Percentiles rank a stretch among this genome's conserved stretches.
phyloP scores from a whole-genome alignment of 2,888 invertebrate species.

The Trypoxylon attenuatum region DNA sequence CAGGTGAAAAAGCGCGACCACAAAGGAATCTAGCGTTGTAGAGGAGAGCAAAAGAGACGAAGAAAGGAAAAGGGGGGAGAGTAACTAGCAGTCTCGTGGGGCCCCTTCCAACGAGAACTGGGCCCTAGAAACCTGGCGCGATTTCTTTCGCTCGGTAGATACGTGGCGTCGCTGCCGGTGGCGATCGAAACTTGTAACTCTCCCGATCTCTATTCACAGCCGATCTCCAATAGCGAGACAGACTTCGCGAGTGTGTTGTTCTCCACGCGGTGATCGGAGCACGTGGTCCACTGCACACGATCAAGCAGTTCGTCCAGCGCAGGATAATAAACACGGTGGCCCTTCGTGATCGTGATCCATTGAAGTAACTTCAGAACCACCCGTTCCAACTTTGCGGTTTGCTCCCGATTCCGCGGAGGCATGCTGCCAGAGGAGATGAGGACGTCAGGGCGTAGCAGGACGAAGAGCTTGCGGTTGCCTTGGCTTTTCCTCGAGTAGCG shows the following conservation, averaged over 20 bases:
- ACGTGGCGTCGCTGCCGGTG: slow-evolving; percentile 55
- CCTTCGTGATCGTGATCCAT: not conserved
- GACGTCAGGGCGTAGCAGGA: too few relatives aligned
- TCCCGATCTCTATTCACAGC: slow-evolving; percentile 18
- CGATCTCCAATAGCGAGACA: slow-evolving; percentile 20
- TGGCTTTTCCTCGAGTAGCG: too few relatives aligned
- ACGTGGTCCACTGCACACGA: slow-evolving; percentile 36
- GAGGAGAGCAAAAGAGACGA: not conserved
- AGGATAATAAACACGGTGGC: too few relatives aligned
- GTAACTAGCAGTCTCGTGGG: not conserved
- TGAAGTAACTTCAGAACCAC: too few relatives aligned
- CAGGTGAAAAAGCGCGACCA: not conserved
- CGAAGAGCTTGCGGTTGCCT: too few relatives aligned
- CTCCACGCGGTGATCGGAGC: slow-evolving; percentile 35
- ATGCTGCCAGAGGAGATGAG: too few relatives aligned
- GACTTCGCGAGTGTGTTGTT: slow-evolving; percentile 48
- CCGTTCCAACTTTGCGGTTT: too few relatives aligned
- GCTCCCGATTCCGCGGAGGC: too few relatives aligned
- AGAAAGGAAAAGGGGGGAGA: not conserved
- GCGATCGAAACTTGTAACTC: slow-evolving; percentile 41
- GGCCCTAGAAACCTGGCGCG: slow-evolving; percentile 20
- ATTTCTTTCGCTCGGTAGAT: slow-evolving; percentile 46
- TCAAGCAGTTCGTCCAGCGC: too few relatives aligned
- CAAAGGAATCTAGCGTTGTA: not conserved
- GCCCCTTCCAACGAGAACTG: slow-evolving; percentile 12